Base-by-base conservation (phyloP, 2,113 vertebrate genomes). In the Recurvirostra avosetta region DNA sequence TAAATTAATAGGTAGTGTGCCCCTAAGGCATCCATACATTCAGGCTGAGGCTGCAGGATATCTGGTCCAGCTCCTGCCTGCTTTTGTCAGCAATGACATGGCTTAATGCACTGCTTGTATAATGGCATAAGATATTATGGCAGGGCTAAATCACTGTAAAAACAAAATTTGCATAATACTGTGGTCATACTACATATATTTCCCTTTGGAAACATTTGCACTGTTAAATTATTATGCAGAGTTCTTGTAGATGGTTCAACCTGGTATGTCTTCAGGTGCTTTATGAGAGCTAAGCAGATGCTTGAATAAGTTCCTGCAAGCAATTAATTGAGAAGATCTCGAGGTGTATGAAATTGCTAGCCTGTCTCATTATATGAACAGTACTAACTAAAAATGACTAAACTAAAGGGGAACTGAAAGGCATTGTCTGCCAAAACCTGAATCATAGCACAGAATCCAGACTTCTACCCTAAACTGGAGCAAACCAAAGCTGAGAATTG, bases 1-100 rank as follows among this genome's bases (percentile, higher is more conserved):
- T 97, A 96, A 97, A 97, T 98, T 98, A 98, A 98, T 98, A 98
- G 97, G 95, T 97, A 93, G 95, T 68, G 38, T 97, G 93, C 94
- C 97, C 96, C 94, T 87, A 96, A 98, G 97, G 95, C 96, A 96
- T 84, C 97, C 86, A 96, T 97, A 97, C 94, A 74, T 97, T 97
- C 89, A 96, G 92, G 88, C 94, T 93, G 93, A 97, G 94, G 92
- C 92, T 97, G 91, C 89, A 97, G 95, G 94, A 89, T 95, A 52
- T 75, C 71, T 91, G 94, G 82, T 91, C 74, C 86, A 82, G 77
- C 83, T 95, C 75, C 88, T 84, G 73, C 72, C 88, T 98, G 88
- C 92, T 92, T 93, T 78, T 96, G 92, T 97, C 96, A 98, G 97
- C 86, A 91, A 32, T 73, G 94, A 93, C 92, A 97, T 85, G 95